A percentile compares a stretch with the other conserved stretches of the same genome.
Evolutionary conservation across 2,797 vertebrate species (phyloP).

Genomic region (Amphiprion clarkii): DNA sequence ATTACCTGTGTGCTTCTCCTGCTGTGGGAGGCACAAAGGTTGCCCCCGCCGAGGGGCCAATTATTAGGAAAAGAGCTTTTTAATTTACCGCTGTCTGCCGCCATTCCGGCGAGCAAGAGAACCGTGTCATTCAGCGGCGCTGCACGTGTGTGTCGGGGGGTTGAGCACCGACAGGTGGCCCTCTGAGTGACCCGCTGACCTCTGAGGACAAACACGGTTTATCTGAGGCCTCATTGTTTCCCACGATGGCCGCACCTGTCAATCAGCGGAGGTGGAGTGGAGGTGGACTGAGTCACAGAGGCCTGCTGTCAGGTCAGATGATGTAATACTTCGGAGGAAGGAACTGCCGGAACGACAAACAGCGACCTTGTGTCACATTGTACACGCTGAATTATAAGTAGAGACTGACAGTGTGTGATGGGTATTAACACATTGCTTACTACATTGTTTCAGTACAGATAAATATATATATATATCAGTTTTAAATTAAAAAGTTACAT

Average conservation of each 20-base stretch:
- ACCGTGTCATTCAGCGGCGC: conserved; percentile 63
- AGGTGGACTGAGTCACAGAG: conserved; percentile 33
- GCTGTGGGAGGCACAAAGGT: conserved; percentile 78
- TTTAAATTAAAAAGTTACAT: too few species aligned
- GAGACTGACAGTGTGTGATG: too few species aligned
- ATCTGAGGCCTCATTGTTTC: conserved; percentile 51
- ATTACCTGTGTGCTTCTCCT: conserved; percentile 81
- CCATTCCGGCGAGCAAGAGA: conserved; percentile 80
- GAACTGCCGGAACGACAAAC: conserved; percentile 12
- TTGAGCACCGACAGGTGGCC: conserved; percentile 63
- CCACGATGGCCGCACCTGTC: conserved; percentile 47
- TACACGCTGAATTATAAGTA: too few species aligned
- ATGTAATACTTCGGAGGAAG: conserved; percentile 39
- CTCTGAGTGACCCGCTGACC: conserved; percentile 35
- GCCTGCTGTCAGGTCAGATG: conserved; percentile 37
- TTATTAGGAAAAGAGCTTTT: conserved; percentile 84
- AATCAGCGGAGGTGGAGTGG: conserved; percentile 47
- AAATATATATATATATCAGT: too few species aligned
- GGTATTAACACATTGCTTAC: too few species aligned
- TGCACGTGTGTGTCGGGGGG: conserved; percentile 21
- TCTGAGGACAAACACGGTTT: conserved; percentile 44
- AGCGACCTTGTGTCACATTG: neutral
- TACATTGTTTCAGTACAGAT: too few species aligned
- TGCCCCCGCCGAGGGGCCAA: conserved; percentile 76
- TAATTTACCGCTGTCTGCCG: conserved; percentile 83